Base-by-base conservation (phyloP, 2,888 invertebrate species). In the Melinaea marsaeus region DNA sequence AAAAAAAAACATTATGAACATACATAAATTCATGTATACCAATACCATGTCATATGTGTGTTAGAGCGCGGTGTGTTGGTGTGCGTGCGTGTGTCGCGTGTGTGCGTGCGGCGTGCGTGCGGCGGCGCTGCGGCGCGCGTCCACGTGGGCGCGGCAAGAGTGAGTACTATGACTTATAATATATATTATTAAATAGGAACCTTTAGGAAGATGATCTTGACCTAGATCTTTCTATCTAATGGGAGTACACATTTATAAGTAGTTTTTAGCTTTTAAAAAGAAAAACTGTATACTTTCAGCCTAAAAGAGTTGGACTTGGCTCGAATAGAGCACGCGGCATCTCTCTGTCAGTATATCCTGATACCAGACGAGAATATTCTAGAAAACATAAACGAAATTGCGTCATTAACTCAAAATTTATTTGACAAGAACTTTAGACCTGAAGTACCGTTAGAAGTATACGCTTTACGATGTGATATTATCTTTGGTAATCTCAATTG, bases 111-210 rank as follows among this genome's bases (percentile, higher is more conserved):
- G 9, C 9, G 42, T 42, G 42, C 42, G 42, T 42, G 42, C 42
- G 42, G 7, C 7, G 6, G 42, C 42, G 42, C 9, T 42, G 9
- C 42, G 42, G 11, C 42, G 42, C 42, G 42, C 9, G 42, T 42
- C 92, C 91, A 74, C 37, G 47, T 13, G 54, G 34, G 37, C 42
- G 35, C 11, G 92, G 92, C 78, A 80, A 0, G 46, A 57, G 70
- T 71, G 46, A 66, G 72, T 62, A 37, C 2, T 37, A 7, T 6
- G 5, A 7, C 37, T 22, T 22, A 22, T 22, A 22, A 22, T 22
- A 22, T 22, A 22, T 22, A 22, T 22, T 22, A 22, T 22, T 1
- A 22, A 22, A 22, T 22, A 22, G 22, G 22, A 22, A 22, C 22
- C 22, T 22, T 22, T 22, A 22, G 22, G 22, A 22, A 22, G 22